Evolutionary conservation across 2,113 vertebrate species (phyloP), one percentile per base, ranked within the genome.

Genomic region (Morone saxatilis): DNA sequence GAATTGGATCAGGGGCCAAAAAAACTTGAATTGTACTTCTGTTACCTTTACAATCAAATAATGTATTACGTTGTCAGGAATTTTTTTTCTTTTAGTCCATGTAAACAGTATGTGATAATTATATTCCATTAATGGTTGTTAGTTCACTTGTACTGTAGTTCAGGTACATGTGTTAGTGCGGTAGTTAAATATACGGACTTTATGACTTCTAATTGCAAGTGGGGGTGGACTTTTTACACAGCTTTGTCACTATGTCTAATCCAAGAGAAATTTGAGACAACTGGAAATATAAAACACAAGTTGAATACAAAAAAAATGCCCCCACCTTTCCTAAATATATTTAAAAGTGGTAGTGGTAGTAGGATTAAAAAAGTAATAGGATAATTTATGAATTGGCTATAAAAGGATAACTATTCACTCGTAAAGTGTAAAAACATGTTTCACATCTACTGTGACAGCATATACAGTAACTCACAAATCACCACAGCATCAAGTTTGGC

Each of bases 401-500:
- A 47, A 65, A 43, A 20, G 22, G 9, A 60, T 8, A 75, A 57
- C 25, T 5, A 0, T 22, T 72, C 36, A 70, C 16, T n/a, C n/a
- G n/a, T n/a, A n/a, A n/a, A 67, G 41, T 19, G 41, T 45, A 56
- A 65, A 81, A 75, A 67, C 53, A 71, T 80, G 45, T 88, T 88
- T 45, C 53, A 65, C 62, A 59, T 70, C 76, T 53, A 60, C 69
- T n/a, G 8, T 73, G 17, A 76, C 36, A 70, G 60, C 43, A 47
- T 5, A 70, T 53, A 41, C n/a, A 20, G 31, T 60, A 66, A 62
- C 45, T 57, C 47, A 51, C 68, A 48, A 67, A 71, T 69, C 53
- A 45, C 65, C 54, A 72, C 60, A n/a, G 57, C 48, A 82, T 81
- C 66, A 85, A 77, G 84, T 86, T 86, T 86, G 66, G 62, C 80